A percentile compares a stretch with the other conserved stretches of the same genome.
phyloP scores from a whole-genome alignment of 2,797 vertebrate species.

The Pangasius djambal region DNA sequence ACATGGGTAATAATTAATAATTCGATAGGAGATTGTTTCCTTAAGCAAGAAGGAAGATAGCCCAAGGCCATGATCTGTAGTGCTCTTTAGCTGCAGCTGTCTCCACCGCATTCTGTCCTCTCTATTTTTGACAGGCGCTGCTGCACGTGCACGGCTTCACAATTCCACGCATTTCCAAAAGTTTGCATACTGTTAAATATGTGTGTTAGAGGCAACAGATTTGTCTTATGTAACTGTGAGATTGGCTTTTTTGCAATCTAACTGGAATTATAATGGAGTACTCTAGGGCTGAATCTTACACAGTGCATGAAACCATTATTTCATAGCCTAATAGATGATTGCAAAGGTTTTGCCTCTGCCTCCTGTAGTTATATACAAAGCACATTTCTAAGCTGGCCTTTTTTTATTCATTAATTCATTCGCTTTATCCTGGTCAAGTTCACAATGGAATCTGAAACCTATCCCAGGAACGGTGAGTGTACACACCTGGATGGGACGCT shows the following conservation, averaged over 20 bases:
- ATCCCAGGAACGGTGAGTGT: too few relatives aligned
- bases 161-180: neutral
- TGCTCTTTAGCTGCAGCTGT: constrained; percentile 15
- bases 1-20: neutral
- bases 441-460: neutral
- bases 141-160: neutral
- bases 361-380: neutral
- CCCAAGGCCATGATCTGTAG: neutral
- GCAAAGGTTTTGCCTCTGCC: neutral
- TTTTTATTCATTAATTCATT: neutral
- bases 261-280: neutral
- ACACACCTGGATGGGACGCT: neutral
- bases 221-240: neutral
- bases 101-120: neutral
- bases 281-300: neutral
- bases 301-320: neutral
- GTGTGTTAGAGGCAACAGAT: neutral
- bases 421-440: neutral
- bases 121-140: neutral
- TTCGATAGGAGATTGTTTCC: too few relatives aligned
- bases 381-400: neutral
- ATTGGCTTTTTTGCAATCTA: neutral
- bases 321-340: neutral
- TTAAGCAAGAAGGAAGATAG: neutral
- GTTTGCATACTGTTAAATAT: neutral